These are phyloP conservation scores for Neopipo cinnamomea DNA, from an alignment of 2,113 vertebrate genomes.

Conservation along the genomic window DNA sequence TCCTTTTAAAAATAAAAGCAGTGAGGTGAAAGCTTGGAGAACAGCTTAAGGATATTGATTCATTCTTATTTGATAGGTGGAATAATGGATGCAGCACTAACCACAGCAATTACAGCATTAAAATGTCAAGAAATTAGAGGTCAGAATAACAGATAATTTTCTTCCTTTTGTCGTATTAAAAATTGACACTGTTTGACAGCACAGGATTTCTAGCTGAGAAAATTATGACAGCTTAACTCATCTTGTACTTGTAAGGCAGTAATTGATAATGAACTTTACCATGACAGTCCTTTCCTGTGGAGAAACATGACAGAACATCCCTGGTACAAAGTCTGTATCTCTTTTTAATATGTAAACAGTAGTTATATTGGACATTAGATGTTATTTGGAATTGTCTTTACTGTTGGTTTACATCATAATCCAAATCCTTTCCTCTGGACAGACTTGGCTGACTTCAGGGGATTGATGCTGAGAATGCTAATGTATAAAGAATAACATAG, in stretches of 20 bases:
- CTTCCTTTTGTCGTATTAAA: conserved; percentile 84
- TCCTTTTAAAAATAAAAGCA: conserved; percentile 1
- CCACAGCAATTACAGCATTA: conserved; percentile 88
- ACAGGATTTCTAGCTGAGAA: conserved; percentile 79
- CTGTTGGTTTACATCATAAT: conserved; percentile 76
- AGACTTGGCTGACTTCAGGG: conserved; percentile 19
- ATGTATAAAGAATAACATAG: neutral
- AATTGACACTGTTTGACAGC: conserved; percentile 84
- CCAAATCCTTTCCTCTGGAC: conserved; percentile 30
- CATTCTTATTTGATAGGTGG: conserved; percentile 86
- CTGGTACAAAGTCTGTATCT: conserved; percentile 80
- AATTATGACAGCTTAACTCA: conserved; percentile 88
- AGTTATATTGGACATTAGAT: conserved; percentile 82
- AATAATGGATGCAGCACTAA: conserved; percentile 82
- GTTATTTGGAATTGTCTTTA: conserved; percentile 76
- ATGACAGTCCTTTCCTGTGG: conserved; percentile 85
- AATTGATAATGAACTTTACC: conserved; percentile 83
- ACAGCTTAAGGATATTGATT: conserved; percentile 85
- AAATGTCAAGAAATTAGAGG: conserved; percentile 94
- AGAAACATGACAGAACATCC: conserved; percentile 89
- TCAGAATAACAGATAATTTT: conserved; percentile 89
- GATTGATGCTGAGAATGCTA: neutral
- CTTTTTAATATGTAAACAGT: conserved; percentile 85
- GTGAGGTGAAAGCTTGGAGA: conserved; percentile 66
- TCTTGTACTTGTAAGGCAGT: conserved; percentile 84